phyloP scores from a whole-genome alignment of 37 sponge, comb jelly and placozoan species.

The Sycon ciliatum region DNA sequence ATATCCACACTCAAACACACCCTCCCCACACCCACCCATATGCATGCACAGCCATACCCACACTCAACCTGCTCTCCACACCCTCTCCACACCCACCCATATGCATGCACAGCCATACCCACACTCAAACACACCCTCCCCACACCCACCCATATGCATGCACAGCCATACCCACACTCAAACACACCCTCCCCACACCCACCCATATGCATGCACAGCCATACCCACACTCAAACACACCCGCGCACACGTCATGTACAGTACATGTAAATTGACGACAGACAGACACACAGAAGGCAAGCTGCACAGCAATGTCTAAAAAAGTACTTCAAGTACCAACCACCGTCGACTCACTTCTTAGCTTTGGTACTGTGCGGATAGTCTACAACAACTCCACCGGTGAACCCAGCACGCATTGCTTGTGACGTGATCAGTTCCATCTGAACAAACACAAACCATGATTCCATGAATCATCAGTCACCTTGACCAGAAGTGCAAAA shows the following conservation, averaged over 20 bases:
- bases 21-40: too few species aligned
- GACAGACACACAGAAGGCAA: background rate
- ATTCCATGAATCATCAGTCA: too few species aligned
- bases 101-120: too few species aligned
- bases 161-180: background rate
- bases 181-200: background rate
- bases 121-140: too few species aligned
- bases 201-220: background rate
- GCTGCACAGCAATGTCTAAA: background rate
- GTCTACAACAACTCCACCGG: constrained; percentile 95
- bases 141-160: background rate
- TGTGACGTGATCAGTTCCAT: constrained; percentile 90
- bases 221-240: background rate
- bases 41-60: too few species aligned
- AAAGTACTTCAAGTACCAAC: background rate
- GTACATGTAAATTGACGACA: too few species aligned
- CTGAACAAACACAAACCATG: constrained; percentile 13
- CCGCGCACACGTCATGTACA: too few species aligned
- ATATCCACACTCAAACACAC: too few species aligned
- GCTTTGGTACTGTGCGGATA: constrained; percentile 96
- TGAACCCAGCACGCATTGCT: constrained; percentile 94
- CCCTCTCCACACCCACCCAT: too few species aligned
- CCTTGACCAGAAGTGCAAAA: too few species aligned
- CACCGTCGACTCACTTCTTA: constrained; percentile 89
- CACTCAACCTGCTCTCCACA: too few species aligned